Percentiles rank a stretch among this genome's conserved stretches.
phyloP scores from a whole-genome alignment of 2,797 vertebrate species.

The Hemibagrus guttatus region DNA sequence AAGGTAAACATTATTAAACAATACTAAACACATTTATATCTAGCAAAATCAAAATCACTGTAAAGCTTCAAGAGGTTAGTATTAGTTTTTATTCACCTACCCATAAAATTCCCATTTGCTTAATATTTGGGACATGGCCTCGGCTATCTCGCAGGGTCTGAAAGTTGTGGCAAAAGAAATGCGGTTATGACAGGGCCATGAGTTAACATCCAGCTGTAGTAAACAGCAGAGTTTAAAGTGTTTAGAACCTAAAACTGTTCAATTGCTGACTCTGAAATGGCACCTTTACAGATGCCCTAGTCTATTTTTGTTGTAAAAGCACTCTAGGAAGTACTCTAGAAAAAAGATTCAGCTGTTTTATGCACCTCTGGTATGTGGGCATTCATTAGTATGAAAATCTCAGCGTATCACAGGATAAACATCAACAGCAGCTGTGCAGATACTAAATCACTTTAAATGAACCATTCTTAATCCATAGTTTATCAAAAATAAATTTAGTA shows the following conservation, averaged over 20 bases:
- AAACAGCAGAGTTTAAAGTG: neutral
- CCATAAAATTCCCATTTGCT: constrained; percentile 89
- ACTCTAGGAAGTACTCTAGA: neutral
- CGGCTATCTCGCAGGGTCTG: constrained; percentile 88
- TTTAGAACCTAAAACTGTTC: neutral
- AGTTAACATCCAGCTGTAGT: neutral
- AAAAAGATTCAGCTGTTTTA: neutral
- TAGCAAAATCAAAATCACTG: neutral
- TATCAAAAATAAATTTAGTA: neutral
- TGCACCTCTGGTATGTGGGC: neutral
- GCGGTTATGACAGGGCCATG: neutral
- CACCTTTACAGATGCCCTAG: neutral
- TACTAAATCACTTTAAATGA: neutral
- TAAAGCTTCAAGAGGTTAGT: neutral
- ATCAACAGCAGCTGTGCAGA: neutral
- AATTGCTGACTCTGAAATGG: neutral
- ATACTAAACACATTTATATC: neutral
- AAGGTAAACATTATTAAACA: neutral
- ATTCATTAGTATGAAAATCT: neutral
- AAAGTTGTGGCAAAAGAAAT: neutral
- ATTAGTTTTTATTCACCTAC: constrained; percentile 71
- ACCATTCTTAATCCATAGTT: neutral
- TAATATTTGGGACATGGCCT: constrained; percentile 83
- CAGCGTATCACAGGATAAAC: neutral
- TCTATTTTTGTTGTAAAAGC: neutral